A percentile compares a stretch with the other conserved stretches of the same genome.
phyloP scores from a whole-genome alignment of 2,113 vertebrate genomes.

The Rhabdomys dilectus region DNA sequence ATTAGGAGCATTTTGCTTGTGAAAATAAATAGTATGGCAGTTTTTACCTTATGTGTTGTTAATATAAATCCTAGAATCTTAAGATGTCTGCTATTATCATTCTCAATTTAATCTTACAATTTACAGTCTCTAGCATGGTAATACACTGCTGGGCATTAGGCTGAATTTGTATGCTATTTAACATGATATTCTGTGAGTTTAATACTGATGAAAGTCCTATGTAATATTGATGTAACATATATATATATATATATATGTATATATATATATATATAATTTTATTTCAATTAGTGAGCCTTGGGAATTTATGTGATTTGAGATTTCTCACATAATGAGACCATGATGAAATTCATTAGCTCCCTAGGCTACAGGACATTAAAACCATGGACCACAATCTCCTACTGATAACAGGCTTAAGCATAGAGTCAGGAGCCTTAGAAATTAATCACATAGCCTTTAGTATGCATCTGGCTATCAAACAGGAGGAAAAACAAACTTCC shows the following conservation, averaged over 20 bases:
- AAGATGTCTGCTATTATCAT: not conserved
- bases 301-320: slow-evolving; percentile 67
- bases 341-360: slow-evolving; percentile 86
- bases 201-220: not conserved
- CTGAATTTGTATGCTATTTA: not conserved
- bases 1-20: not conserved
- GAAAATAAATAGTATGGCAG: not conserved
- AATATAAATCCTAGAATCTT: not conserved
- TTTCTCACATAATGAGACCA: slow-evolving; percentile 77
- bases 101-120: not conserved
- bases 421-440: slow-evolving; percentile 83
- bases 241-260: too few species aligned
- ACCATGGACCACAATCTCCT: slow-evolving; percentile 82
- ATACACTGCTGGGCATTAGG: not conserved
- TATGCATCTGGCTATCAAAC: slow-evolving; percentile 86
- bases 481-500: slow-evolving; percentile 71
- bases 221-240: not conserved
- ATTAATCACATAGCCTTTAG: slow-evolving; percentile 80
- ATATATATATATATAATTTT: not conserved
- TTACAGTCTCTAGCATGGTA: not conserved
- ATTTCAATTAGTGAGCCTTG: slow-evolving; percentile 73
- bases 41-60: not conserved
- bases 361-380: slow-evolving; percentile 84
- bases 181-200: slow-evolving; percentile 45
- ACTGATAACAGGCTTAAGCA: slow-evolving; percentile 83